phyloP scores from a whole-genome alignment of 2,888 invertebrate species.

The Crepidodera aurea region DNA sequence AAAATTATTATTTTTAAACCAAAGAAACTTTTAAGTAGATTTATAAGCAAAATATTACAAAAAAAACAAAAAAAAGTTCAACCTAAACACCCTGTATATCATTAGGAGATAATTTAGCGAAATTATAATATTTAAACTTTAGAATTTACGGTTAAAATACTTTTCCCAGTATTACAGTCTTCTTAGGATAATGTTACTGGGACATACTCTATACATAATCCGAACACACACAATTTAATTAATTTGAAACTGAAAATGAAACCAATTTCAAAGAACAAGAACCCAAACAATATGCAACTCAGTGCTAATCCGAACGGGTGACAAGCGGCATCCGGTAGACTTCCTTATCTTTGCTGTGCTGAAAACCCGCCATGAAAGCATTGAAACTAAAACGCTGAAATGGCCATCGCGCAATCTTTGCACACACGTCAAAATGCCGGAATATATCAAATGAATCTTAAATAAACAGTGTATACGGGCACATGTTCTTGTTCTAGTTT shows the following conservation, averaged over 20 bases:
- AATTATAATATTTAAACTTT: too few relatives aligned
- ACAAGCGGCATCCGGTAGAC: constrained; percentile 4
- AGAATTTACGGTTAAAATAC: too few relatives aligned
- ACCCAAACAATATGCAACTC: background rate
- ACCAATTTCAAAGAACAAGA: background rate
- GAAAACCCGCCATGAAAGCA: background rate
- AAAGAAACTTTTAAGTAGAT: too few relatives aligned
- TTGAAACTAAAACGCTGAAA: background rate
- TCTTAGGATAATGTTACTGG: too few relatives aligned
- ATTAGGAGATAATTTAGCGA: too few relatives aligned
- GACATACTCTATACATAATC: too few relatives aligned
- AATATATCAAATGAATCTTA: constrained; percentile 5
- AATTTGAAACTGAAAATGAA: background rate
- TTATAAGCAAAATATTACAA: too few relatives aligned
- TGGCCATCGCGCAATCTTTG: background rate
- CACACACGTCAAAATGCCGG: constrained; percentile 12
- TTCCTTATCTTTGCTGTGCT: background rate
- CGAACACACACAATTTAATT: background rate
- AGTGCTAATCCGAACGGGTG: background rate
- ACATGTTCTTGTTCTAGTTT: background rate
- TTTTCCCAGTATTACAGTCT: too few relatives aligned
- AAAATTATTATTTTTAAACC: too few relatives aligned
- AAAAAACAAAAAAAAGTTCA: too few relatives aligned
- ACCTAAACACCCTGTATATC: too few relatives aligned
- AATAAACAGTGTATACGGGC: constrained; percentile 6